Conservation (phyloP, 2,888 invertebrate species). For the Tenthredo livida region DNA sequence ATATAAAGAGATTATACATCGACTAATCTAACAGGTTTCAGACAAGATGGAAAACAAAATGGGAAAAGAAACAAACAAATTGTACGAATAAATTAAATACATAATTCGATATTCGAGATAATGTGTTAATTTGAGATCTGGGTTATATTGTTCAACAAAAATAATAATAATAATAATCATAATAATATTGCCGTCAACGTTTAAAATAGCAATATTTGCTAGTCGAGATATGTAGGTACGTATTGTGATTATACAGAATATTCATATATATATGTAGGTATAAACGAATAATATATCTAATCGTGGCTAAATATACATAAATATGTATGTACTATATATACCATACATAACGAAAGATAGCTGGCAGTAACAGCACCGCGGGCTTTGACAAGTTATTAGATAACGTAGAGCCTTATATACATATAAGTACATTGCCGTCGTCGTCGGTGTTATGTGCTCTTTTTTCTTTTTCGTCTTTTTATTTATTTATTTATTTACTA, state of each 20-base stretch:
- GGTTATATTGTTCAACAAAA: too few species aligned
- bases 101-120: too few species aligned
- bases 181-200: too few species aligned
- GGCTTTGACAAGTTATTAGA: slow-evolving; percentile 10
- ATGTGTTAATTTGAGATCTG: too few species aligned
- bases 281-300: slow-evolving; percentile 21
- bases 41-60: neutral
- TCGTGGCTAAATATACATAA: neutral
- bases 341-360: too few species aligned
- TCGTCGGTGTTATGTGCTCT: neutral
- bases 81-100: too few species aligned
- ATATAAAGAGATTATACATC: neutral
- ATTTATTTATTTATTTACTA: neutral
- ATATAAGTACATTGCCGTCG: neutral
- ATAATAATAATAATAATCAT: too few species aligned
- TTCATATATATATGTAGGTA: too few species aligned
- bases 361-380: neutral
- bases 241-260: neutral
- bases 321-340: too few species aligned
- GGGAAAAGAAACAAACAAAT: neutral
- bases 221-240: neutral
- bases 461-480: neutral
- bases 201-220: too few species aligned
- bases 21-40: neutral
- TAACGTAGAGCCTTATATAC: neutral